These are phyloP conservation scores for Margarornis squamiger DNA, from an alignment of 2,797 vertebrate species.

Conservation along the genomic window DNA sequence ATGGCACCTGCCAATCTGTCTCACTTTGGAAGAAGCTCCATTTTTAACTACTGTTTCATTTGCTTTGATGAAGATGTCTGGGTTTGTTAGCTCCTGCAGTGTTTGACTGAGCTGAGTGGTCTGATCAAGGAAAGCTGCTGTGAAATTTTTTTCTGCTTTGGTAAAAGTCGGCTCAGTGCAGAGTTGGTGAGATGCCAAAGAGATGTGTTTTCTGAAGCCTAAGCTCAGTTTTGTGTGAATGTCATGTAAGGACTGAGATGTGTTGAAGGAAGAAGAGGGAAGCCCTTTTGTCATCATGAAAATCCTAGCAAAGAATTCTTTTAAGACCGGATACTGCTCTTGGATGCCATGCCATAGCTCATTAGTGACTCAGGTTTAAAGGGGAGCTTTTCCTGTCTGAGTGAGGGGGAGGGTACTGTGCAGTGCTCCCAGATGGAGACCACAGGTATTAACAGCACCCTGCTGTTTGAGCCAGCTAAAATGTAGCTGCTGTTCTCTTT, in stretches of 20 bases:
- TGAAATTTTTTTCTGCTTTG: conserved; percentile 15
- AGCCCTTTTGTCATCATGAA: background rate
- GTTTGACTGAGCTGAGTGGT: background rate
- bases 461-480: background rate
- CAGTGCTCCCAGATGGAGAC: background rate
- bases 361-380: background rate
- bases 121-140: background rate
- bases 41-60: background rate
- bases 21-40: background rate
- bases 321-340: background rate
- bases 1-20: background rate
- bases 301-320: background rate
- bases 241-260: background rate
- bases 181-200: background rate
- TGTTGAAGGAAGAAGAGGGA: background rate
- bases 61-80: background rate
- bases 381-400: background rate
- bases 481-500: background rate
- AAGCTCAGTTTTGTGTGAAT: background rate
- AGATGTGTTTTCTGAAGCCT: background rate
- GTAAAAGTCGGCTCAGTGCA: background rate
- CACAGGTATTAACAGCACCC: background rate
- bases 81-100: background rate
- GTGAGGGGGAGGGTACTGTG: background rate
- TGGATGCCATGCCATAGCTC: background rate